Evolutionary conservation across 2,113 vertebrate genomes (phyloP), one percentile per base, ranked within the genome.

Genomic region (Trinectes maculatus): DNA sequence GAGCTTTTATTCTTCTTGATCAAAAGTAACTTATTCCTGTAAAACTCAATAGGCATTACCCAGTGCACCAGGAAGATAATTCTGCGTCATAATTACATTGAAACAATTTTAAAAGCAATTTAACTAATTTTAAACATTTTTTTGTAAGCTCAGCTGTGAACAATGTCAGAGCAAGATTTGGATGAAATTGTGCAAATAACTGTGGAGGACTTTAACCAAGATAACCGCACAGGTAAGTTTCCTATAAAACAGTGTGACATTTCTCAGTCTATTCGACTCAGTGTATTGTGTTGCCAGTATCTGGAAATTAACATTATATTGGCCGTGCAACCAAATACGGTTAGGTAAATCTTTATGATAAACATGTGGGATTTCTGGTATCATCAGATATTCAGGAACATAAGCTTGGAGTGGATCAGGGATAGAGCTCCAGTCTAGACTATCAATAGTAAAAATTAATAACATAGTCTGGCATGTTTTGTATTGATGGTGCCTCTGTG

Each of bases 131-230:
- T n/a, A n/a, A n/a, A n/a, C n/a, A n/a, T n/a, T n/a, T n/a, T n/a
- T n/a, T n/a, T n/a, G n/a, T n/a, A n/a, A n/a, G n/a, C 8, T 43
- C 9, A 91, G 89, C 36, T 77, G 90, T 94, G 92, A 94, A 96
- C 94, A 92, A 99, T 99, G 98, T 95, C 98, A 55, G 96, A 96
- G 74, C 95, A 96, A 84, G 96, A 97, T 28, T 77, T 99, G 92
- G 93, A 95, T 53, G 96, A 99, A 48, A 98, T 98, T 80, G 97
- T 99, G 61, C 98, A 99, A 89, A 99, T 99, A 24, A 95, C 96
- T 7, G 98, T 99, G 34, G 97, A 95, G 57, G 98, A 98, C 79
- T 89, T 98, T 86, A 93, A 92, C 65, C 92, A 94, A 1, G 94
- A 94, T 46, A 94, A 94, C 40, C 94, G 94, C 53, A 87, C 95